Conservation (phyloP, 2,113 vertebrate genomes). For the Dipodomys ordii region DNA sequence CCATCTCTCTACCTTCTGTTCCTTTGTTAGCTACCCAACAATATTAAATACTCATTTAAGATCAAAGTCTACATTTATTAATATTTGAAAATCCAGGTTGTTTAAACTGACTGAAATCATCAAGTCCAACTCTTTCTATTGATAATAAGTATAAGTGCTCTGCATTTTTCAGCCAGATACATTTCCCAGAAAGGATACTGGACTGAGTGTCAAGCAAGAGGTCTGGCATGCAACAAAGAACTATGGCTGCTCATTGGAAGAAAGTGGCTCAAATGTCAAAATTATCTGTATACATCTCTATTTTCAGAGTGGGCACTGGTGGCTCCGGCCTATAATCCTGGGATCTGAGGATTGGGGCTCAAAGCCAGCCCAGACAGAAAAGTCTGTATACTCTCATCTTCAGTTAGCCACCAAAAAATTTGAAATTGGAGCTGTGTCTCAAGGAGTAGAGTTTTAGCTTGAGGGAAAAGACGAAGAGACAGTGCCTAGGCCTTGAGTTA, state of each 20-base stretch:
- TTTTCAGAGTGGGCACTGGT: background rate
- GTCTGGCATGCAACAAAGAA: background rate
- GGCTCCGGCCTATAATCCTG: no score
- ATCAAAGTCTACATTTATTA: background rate
- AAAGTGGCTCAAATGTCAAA: background rate
- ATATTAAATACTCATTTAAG: no score
- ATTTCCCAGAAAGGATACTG: background rate
- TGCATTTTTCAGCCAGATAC: background rate
- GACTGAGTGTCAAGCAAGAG: background rate
- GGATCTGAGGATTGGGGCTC: no score
- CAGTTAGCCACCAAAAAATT: no score
- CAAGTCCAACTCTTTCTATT: background rate
- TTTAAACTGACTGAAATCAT: background rate
- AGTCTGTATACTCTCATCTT: no score
- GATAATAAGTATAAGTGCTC: background rate
- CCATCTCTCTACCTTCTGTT: no score
- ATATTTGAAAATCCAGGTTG: background rate
- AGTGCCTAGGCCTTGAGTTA: no score
- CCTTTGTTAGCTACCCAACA: no score
- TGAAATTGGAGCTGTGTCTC: no score
- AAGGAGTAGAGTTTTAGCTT: no score
- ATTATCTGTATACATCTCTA: background rate
- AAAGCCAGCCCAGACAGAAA: no score
- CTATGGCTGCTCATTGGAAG: background rate
- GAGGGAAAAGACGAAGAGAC: no score